These are phyloP conservation scores for Daktulosphaira vitifoliae DNA, from an alignment of 1,140 invertebrate genomes.

Conservation along the genomic window DNA sequence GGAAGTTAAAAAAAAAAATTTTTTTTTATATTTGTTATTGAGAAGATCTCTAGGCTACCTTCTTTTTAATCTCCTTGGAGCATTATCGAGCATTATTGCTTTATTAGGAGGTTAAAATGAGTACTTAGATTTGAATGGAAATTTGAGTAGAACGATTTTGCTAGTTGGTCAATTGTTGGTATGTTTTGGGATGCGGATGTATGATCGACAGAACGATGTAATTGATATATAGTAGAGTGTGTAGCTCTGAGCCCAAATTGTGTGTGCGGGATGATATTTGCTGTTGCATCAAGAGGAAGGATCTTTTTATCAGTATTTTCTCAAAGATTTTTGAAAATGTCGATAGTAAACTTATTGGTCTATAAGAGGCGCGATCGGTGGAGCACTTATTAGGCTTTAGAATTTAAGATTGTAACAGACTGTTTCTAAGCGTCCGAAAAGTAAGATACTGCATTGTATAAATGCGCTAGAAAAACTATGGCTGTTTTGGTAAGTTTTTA, in stretches of 20 bases:
- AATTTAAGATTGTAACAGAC: slow-evolving; percentile 41
- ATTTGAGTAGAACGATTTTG: no score
- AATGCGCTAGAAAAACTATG: background rate
- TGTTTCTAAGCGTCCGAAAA: slow-evolving; percentile 40
- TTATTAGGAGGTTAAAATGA: no score
- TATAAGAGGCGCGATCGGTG: slow-evolving; percentile 36
- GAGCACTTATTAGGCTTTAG: slow-evolving; percentile 39
- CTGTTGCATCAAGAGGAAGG: no score
- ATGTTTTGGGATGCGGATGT: slow-evolving; percentile 31
- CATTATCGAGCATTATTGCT: no score
- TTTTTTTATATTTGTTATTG: no score
- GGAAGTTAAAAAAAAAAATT: no score
- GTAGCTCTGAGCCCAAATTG: slow-evolving; percentile 42
- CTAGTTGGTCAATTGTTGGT: no score
- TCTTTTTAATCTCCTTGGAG: no score
- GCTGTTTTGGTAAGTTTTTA: background rate
- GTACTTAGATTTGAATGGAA: no score
- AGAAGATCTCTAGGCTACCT: no score
- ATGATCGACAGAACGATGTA: slow-evolving; percentile 32
- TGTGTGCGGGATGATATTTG: slow-evolving; percentile 39
- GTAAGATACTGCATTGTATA: background rate
- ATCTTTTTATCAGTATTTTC: background rate
- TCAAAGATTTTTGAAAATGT: background rate
- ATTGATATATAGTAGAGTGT: slow-evolving; percentile 40
- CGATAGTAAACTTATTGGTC: background rate